Percentiles rank a stretch among this genome's conserved stretches.
phyloP scores from a whole-genome alignment of 2,888 invertebrate genomes.

The Lepetodrilus schrolli region DNA sequence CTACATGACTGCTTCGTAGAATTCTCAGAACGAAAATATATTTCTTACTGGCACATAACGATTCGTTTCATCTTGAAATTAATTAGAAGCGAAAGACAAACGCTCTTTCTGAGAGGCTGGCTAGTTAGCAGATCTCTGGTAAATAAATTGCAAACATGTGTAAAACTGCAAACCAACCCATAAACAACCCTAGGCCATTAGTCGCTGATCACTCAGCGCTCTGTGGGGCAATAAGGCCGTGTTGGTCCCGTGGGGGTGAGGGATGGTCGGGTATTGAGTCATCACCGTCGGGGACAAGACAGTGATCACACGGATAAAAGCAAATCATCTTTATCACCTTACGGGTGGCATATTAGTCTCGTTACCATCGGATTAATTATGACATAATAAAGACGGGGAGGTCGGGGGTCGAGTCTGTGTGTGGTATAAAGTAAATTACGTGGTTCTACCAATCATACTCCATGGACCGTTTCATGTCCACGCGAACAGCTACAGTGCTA shows the following conservation, averaged over 20 bases:
- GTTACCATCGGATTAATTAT: constrained; percentile 1
- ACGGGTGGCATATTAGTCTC: constrained; percentile 8
- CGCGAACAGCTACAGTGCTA: neutral
- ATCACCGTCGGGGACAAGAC: neutral
- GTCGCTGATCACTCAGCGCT: neutral
- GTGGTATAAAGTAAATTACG: neutral
- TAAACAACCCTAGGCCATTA: constrained; percentile 18
- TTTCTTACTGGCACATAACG: constrained; percentile 11
- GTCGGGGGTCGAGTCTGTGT: neutral
- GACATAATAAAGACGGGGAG: constrained; percentile 5
- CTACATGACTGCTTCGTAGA: neutral
- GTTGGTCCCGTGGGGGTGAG: neutral
- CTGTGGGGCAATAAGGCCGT: neutral
- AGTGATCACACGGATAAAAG: constrained; percentile 8
- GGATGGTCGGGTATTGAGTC: neutral
- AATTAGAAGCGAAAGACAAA: constrained; percentile 25
- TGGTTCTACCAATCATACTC: neutral
- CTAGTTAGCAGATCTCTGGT: constrained; percentile 24
- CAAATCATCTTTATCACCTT: neutral
- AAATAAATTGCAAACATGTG: constrained; percentile 19
- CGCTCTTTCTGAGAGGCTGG: neutral
- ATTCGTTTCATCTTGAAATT: constrained; percentile 13
- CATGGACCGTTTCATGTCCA: neutral
- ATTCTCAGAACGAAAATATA: constrained; percentile 15
- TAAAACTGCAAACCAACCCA: constrained; percentile 15